Percentiles rank a stretch among this genome's conserved stretches.
phyloP scores from a whole-genome alignment of 2,797 vertebrate species.

The Furcifer pardalis region DNA sequence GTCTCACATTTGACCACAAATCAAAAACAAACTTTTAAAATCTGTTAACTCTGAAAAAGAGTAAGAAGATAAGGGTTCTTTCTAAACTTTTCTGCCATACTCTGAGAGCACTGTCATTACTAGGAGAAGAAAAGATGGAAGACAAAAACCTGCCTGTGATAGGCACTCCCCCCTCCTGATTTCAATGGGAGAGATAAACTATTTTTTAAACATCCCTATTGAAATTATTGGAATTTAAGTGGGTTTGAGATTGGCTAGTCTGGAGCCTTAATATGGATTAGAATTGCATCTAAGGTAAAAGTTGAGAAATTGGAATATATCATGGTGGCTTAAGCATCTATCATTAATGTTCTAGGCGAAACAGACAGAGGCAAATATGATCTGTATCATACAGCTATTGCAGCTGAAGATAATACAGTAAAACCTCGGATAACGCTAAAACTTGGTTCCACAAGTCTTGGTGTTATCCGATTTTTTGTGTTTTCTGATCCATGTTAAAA shows the following conservation, averaged over 20 bases:
- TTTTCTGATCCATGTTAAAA: no score
- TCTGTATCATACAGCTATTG: no score
- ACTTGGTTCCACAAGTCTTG: no score
- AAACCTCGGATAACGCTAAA: no score
- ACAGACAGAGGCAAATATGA: background rate
- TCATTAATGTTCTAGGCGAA: background rate
- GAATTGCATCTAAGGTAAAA: background rate
- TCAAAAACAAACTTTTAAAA: background rate
- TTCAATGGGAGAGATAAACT: background rate
- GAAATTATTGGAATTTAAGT: slow-evolving; percentile 1
- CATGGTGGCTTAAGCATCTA: background rate
- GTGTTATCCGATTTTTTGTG: no score
- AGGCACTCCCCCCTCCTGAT: background rate
- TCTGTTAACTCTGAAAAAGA: background rate
- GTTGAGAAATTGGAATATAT: background rate
- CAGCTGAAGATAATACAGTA: no score
- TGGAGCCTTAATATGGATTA: no score
- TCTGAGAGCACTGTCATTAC: background rate
- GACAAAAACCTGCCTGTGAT: background rate
- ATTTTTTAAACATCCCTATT: background rate
- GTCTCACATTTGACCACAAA: slow-evolving; percentile 1
- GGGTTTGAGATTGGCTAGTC: background rate
- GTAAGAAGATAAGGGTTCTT: background rate
- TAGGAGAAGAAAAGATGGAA: background rate
- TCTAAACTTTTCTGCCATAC: background rate